Base-by-base conservation (phyloP, 92 coral and sea anemone genomes). In the Muricea muricata region DNA sequence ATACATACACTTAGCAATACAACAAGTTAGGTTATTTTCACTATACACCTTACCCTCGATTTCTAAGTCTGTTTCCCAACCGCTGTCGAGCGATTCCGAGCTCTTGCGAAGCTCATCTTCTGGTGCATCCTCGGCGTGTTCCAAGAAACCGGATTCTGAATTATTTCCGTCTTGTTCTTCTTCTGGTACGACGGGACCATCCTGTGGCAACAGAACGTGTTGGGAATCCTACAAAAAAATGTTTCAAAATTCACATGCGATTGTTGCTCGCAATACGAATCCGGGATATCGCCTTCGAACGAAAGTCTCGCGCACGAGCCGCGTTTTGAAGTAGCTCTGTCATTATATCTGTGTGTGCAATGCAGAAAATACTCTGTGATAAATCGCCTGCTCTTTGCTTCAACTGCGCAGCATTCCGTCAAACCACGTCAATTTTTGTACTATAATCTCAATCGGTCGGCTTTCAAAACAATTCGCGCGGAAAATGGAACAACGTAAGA, bases 31-130 rank as follows among this genome's bases (percentile, higher is more conserved):
- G 5, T 37, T 9, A 37, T 37, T 37, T 37, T 4, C 4, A 4
- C 42, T 4, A 4, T 4, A 4, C 5, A 63, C 11, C 61, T 56
- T 34, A 95, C 98, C 98, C 90, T 93, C 97, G 7, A 89, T 88
- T 28, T 93, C 98, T 3, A 95, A 88, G 56, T 95, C 98, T 0
- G 98, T 95, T 13, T 95, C 98, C 48, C 88, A 95, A 17, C 68
- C 82, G 28, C 75, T 79, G 75, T 95, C 98, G 28, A 87, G 80
- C 26, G 89, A 31, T 48, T 82, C 92, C 50, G 88, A 73, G 48
- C 79, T 48, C 2, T 80, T 72, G 29, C 86, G 61, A 79, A 57
- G 46, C 10, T 35, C 40, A n/a, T 21, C 47, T 4, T 40, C 82
- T 47, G 61, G 82, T 46, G n/a, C n/a, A n/a, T 88, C 94, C 1